Conservation (phyloP, 2,113 vertebrate species). For the Cynopterus brachyotis region DNA sequence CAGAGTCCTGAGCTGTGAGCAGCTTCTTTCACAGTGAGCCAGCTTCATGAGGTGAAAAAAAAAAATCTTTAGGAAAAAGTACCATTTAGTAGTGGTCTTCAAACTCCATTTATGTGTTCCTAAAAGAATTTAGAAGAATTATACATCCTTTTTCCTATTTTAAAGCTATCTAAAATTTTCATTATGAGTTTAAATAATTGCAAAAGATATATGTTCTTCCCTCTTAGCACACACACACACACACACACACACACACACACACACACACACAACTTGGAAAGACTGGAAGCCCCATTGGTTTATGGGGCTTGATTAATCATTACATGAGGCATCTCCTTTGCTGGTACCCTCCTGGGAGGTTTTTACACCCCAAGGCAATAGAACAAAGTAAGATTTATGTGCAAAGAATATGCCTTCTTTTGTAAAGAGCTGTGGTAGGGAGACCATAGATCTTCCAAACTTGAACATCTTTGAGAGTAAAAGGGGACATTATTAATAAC, state of each 20-base stretch:
- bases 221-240: background rate
- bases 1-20: background rate
- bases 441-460: background rate
- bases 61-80: background rate
- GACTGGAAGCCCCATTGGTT: background rate
- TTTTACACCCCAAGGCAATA: background rate
- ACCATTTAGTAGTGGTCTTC: background rate
- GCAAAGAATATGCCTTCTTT: background rate
- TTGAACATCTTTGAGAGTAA: background rate
- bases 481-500: background rate
- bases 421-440: background rate
- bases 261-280: background rate
- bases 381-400: slow-evolving; percentile 38
- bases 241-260: background rate
- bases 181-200: background rate
- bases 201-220: background rate
- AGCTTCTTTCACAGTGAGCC: no score
- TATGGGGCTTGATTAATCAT: slow-evolving; percentile 29
- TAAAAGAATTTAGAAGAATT: background rate
- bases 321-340: background rate
- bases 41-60: background rate
- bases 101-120: background rate
- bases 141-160: background rate
- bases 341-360: background rate
- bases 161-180: background rate